Percentiles rank a stretch among this genome's conserved stretches.
These are phyloP conservation scores for Pilophorus perplexus DNA, from an alignment of 2,888 invertebrate genomes.

Conservation along the genomic window DNA sequence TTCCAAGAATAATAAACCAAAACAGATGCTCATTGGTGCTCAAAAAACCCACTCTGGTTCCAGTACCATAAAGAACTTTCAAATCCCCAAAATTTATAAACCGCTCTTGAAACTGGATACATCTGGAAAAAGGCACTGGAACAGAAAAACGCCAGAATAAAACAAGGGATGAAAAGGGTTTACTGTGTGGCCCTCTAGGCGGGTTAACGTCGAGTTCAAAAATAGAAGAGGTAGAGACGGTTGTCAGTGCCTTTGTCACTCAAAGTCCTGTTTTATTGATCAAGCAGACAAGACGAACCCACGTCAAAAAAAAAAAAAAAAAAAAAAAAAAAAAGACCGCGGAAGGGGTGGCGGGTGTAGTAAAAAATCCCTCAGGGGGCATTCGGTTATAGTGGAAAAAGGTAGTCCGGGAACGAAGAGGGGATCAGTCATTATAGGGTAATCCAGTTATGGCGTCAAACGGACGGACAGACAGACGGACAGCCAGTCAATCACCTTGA, in stretches of 20 bases:
- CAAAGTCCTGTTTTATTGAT: conserved; percentile 41
- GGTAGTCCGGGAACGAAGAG: conserved; percentile 3
- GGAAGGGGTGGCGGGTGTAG: neutral
- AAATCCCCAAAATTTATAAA: no score
- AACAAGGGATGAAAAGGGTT: conserved; percentile 34
- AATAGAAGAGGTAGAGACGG: conserved; percentile 34
- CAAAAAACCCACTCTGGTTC: no score
- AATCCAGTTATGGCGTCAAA: conserved; percentile 42
- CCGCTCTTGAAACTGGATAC: no score
- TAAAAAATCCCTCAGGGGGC: conserved; percentile 10
- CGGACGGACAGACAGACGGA: conserved; percentile 37
- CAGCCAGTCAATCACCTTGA: conserved; percentile 39
- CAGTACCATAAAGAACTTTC: no score
- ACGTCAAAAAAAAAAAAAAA: conserved; percentile 31
- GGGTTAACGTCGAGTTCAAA: conserved; percentile 36
- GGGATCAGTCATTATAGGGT: conserved; percentile 40
- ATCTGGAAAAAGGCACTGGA: no score
- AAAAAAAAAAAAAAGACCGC: neutral
- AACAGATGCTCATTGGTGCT: no score
- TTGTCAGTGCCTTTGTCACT: conserved; percentile 41
- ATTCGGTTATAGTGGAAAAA: conserved; percentile 31
- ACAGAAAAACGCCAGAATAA: no score
- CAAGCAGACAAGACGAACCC: conserved; percentile 40
- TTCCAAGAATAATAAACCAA: no score
- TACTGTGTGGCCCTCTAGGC: conserved; percentile 4